Conservation (phyloP, 2,888 invertebrate species). For the Mesorhabditis spiculigera region DNA sequence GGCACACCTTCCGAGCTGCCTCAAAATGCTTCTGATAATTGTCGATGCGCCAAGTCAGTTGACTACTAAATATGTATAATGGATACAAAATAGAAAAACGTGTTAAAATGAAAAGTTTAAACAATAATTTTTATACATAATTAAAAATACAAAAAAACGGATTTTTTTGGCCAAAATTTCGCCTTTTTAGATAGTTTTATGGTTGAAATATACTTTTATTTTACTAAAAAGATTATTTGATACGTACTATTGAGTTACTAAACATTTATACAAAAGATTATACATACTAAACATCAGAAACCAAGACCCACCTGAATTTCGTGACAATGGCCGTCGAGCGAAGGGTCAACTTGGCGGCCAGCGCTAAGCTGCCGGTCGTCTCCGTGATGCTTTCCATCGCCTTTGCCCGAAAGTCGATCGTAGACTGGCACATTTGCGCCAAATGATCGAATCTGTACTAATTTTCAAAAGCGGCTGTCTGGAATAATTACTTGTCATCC, state of each 20-base stretch:
- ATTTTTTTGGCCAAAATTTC: no score
- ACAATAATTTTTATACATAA: no score
- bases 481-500: conserved; percentile 1
- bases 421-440: not conserved
- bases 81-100: no score
- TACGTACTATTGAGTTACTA: no score
- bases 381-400: conserved; percentile 4
- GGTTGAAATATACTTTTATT: no score
- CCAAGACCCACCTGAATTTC: not conserved
- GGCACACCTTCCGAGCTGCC: not conserved
- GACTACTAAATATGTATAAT: not conserved
- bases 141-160: no score
- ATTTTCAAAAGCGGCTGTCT: not conserved
- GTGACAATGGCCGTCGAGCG: not conserved
- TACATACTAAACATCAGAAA: no score
- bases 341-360: not conserved
- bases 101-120: no score
- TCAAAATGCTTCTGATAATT: conserved; percentile 3
- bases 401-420: not conserved
- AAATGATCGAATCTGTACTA: not conserved
- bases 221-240: no score
- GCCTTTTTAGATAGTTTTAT: no score
- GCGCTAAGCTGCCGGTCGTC: not conserved
- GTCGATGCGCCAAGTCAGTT: conserved; percentile 2
- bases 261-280: no score